phyloP scores from a whole-genome alignment of 2,113 vertebrate species.

The Chaenogobius annularis region DNA sequence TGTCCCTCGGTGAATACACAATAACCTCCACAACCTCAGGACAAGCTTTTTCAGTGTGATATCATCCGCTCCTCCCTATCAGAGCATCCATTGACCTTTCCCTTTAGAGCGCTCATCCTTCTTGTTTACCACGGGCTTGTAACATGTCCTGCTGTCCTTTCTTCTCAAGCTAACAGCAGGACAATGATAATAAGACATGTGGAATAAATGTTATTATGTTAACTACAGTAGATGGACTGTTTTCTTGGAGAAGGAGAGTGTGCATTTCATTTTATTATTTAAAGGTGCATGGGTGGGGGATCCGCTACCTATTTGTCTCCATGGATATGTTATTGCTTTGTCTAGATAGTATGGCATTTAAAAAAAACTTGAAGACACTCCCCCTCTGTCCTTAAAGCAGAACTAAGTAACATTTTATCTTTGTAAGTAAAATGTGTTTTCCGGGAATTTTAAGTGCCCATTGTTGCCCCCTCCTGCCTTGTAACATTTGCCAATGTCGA shows the following conservation, averaged over 20 bases:
- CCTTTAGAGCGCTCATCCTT: background rate
- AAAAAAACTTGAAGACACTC: too few relatives aligned
- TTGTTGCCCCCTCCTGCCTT: too few relatives aligned
- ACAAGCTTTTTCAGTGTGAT: slow-evolving; percentile 1
- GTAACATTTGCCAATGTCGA: too few relatives aligned
- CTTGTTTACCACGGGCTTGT: background rate
- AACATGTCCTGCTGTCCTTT: background rate
- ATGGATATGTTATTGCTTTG: background rate
- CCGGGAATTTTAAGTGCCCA: too few relatives aligned
- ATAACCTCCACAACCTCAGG: slow-evolving; percentile 32
- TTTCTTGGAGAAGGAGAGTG: background rate
- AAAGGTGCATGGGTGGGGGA: background rate
- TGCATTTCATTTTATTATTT: background rate
- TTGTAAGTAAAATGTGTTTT: too few relatives aligned
- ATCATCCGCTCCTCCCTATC: background rate
- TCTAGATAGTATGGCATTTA: background rate
- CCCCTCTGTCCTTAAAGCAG: too few relatives aligned
- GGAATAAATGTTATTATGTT: too few relatives aligned
- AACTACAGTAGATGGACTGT: background rate
- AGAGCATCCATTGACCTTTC: background rate
- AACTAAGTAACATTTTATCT: too few relatives aligned
- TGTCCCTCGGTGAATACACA: slow-evolving; percentile 52
- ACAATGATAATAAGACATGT: background rate
- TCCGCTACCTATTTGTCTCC: background rate
- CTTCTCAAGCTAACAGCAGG: background rate